phyloP scores from a whole-genome alignment of 1,140 invertebrate species.

The Heliconius hermathena region DNA sequence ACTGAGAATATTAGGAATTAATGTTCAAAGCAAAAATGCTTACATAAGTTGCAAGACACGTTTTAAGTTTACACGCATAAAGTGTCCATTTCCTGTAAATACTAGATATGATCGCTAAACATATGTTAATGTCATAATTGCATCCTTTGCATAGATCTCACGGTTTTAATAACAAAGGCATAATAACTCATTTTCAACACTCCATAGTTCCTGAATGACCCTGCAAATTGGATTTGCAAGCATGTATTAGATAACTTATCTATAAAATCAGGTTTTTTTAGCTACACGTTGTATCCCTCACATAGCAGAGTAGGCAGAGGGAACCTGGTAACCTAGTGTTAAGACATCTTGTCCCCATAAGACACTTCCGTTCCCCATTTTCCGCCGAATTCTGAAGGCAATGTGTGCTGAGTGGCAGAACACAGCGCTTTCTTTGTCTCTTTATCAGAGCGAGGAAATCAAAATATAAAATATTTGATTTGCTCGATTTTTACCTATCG shows the following conservation, averaged over 20 bases:
- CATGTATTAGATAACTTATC: background rate
- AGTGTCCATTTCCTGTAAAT: conserved; percentile 17
- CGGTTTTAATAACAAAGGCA: conserved; percentile 29
- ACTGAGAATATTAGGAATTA: too few species aligned
- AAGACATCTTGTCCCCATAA: too few species aligned
- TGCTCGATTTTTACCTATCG: too few species aligned
- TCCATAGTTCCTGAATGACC: background rate
- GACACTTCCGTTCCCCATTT: too few species aligned
- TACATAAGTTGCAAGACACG: conserved; percentile 15
- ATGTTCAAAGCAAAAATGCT: conserved; percentile 7
- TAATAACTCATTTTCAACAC: conserved; percentile 16
- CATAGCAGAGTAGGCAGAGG: too few species aligned
- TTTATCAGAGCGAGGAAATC: too few species aligned
- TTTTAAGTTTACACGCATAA: conserved; percentile 24
- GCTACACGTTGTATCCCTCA: too few species aligned
- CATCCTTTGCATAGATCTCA: conserved; percentile 40
- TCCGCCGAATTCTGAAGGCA: too few species aligned
- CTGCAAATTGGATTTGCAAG: background rate
- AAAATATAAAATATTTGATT: too few species aligned
- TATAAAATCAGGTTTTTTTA: background rate
- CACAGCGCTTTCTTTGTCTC: too few species aligned
- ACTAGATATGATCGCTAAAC: conserved; percentile 38
- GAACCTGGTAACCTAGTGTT: too few species aligned
- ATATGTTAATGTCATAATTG: conserved; percentile 54
- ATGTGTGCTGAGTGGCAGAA: too few species aligned